Evolutionary conservation across 2,113 vertebrate genomes (phyloP).

Genomic region (Lepidothrix coronata): DNA sequence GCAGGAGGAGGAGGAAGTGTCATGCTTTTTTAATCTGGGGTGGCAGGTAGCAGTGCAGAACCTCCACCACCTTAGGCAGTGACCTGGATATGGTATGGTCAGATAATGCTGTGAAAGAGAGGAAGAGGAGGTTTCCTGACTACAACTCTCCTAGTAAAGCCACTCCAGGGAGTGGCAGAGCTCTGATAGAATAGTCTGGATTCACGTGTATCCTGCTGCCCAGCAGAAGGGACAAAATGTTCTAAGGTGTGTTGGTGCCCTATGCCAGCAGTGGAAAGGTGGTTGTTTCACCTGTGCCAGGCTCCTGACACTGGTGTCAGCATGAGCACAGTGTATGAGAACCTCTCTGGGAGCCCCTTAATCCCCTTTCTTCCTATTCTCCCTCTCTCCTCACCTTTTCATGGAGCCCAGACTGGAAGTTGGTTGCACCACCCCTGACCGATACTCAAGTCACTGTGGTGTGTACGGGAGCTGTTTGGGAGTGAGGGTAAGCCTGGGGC

Average conservation of each 20-base stretch:
- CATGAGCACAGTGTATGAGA: rapidly evolving
- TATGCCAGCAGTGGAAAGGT: not conserved
- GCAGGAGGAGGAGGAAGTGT: not conserved
- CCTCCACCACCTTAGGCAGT: rapidly evolving
- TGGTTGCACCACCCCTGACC: not conserved
- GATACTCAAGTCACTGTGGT: not conserved
- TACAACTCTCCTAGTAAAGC: not conserved
- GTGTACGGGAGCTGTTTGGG: not conserved
- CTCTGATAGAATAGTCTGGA: not conserved
- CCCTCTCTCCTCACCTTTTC: not conserved
- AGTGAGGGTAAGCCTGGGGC: not conserved
- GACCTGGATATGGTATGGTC: not conserved
- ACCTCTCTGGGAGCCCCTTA: not conserved
- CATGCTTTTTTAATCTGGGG: not conserved
- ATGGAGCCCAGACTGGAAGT: rapidly evolving
- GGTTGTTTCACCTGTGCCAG: too few relatives aligned
- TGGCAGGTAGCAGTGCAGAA: not conserved
- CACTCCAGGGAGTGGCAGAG: rapidly evolving
- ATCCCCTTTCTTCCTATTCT: not conserved
- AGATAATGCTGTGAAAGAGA: not conserved
- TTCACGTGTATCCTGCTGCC: rapidly evolving
- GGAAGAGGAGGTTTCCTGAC: too few relatives aligned
- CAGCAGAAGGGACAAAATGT: not conserved
- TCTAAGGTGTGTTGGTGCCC: not conserved
- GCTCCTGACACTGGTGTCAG: not conserved